Evolutionary conservation across 92 coral and sea anemone species (phyloP), one percentile per base, ranked within the genome.

Genomic region (Blastomussa wellsi): DNA sequence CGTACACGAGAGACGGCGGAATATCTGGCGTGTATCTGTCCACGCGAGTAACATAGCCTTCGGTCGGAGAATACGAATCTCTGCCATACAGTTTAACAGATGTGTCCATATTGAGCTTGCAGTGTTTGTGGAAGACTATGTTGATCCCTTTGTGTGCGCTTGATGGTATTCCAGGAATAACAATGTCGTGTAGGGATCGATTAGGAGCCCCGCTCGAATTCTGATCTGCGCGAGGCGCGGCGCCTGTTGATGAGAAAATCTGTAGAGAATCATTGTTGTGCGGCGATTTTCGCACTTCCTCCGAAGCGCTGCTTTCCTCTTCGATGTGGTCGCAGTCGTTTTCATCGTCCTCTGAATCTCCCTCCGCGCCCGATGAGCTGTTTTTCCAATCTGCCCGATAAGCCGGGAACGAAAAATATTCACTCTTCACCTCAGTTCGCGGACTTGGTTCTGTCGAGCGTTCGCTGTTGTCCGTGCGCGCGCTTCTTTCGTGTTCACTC

Each of bases 321-420:
- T 81, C 77, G n/a, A 68, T 79, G 7, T n/a, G 33, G 38, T 53
- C 87, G 29, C 81, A 79, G 24, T 72, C 82, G 14, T 60, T 82
- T 12, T 71, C 53, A 16, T 69, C 88, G 31, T 90, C 91, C 17
- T 87, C 86, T 39, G 91, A 92, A 15, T 73, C 77, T 44, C 86
- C 90, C 42, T 86, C 90, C 7, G 84, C 78, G 26, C 77, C 76
- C 15, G 93, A 79, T 35, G 88, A 67, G 44, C 87, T 80, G 19
- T 79, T 65, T 55, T 76, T 75, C 86, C 93, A 88, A 64, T 93
- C 96, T 44, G 98, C 88, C 66, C 95, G 90, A 84, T 96, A 96
- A 29, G 98, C 98, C 62, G 98, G 98, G 88, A 96, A 96, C 24
- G 98, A 96, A 53, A 96, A 89, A 66, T 96, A 96, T 69, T 90